These are phyloP conservation scores for Macrosteles quadrilineatus DNA, from an alignment of 1,140 invertebrate species.

Conservation along the genomic window DNA sequence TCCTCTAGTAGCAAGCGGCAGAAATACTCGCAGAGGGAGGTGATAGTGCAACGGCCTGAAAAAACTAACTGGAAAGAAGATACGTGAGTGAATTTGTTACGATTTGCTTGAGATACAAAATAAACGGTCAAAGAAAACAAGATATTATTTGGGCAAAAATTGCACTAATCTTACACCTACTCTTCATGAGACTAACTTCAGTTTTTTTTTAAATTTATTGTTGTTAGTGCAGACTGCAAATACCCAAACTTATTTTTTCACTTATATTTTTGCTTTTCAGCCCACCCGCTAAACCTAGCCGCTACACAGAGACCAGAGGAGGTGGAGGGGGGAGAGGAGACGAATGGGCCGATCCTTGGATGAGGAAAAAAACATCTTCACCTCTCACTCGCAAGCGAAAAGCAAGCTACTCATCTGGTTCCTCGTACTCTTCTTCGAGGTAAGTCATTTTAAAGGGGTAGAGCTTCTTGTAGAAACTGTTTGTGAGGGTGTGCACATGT, in stretches of 20 bases:
- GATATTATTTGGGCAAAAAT: too few relatives aligned
- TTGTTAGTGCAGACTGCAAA: too few relatives aligned
- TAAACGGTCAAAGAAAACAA: too few relatives aligned
- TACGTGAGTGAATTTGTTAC: slow-evolving; percentile 29
- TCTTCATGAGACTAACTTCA: too few relatives aligned
- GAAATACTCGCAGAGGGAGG: slow-evolving; percentile 55
- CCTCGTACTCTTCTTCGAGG: slow-evolving; percentile 73
- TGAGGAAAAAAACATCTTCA: slow-evolving; percentile 69
- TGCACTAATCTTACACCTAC: too few relatives aligned
- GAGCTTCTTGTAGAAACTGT: too few relatives aligned
- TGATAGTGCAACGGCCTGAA: slow-evolving; percentile 73
- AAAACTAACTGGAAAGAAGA: slow-evolving; percentile 42
- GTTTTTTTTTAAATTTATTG: too few relatives aligned
- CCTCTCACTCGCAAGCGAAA: slow-evolving; percentile 57
- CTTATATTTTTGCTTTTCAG: too few relatives aligned
- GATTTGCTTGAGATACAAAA: too few relatives aligned
- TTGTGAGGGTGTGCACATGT: too few relatives aligned
- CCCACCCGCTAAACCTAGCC: slow-evolving; percentile 5
- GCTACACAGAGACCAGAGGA: slow-evolving; percentile 9
- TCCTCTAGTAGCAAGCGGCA: slow-evolving; percentile 15
- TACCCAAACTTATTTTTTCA: too few relatives aligned
- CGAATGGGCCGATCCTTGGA: slow-evolving; percentile 94
- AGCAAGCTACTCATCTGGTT: slow-evolving; percentile 72
- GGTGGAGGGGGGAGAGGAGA: slow-evolving; percentile 59
- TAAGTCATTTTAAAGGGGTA: slow-evolving; percentile 47